Base-by-base conservation (phyloP, 2,113 vertebrate species). In the Octodon degus region DNA sequence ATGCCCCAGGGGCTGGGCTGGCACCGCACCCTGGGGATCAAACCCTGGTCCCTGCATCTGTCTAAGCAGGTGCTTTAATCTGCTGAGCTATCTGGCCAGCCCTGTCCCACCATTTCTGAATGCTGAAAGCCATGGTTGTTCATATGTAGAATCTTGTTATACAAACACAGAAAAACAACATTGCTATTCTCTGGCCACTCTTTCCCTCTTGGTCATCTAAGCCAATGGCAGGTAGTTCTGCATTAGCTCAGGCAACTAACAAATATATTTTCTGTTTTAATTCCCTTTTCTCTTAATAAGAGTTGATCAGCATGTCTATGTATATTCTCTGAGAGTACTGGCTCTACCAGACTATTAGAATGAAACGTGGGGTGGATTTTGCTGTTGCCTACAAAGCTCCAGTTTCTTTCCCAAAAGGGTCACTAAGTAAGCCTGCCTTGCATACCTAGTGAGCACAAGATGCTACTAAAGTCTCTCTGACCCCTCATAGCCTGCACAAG, bases 341-440 rank as follows among this genome's bases (percentile, higher is more conserved):
- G n/a, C 83, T 94, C 62, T 76, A 30, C 65, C 72, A 80, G 70
- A 43, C 62, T 70, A 30, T 60, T 77, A 80, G 76, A 43, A 83
- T 91, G 89, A 91, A 77, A 81, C 12, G 16, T 62, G 32, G 63
- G 68, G 72, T 82, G 53, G 70, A 76, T 85, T 92, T 63, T 72
- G 80, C 43, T 94, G 17, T 63, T 87, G 83, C 50, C 63, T 85
- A 37, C 65, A 68, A 70, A 90, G n/a, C 79, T 81, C 83, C n/a
- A n/a, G n/a, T 62, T 82, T 95, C 50, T 93, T 90, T 96, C 22
- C 53, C 93, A 86, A 55, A 96, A 58, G 93, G 72, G 24, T 63
- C 80, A 67, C 43, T 91, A 86, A 90, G 76, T 40, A 74, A 32
- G 72, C 37, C 67, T 91, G 5, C 93, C 65, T 81, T 88, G 32